Conservation (phyloP, 2,113 vertebrate genomes). For the Corynorhinus townsendii region DNA sequence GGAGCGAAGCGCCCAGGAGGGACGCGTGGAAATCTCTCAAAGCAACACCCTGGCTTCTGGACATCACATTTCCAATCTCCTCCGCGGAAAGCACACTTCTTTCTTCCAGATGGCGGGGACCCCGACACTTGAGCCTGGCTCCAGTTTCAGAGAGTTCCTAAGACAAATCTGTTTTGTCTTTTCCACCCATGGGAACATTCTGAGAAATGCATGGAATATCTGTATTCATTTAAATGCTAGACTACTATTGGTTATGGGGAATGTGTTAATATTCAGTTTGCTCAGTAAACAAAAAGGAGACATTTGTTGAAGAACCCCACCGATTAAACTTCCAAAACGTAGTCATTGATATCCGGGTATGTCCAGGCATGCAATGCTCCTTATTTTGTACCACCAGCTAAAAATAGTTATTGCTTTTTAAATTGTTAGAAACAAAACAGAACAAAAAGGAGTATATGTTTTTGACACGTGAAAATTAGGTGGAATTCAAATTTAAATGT, state of each 20-base stretch:
- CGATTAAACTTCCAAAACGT: background rate
- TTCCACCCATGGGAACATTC: background rate
- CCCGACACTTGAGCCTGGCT: rapidly evolving
- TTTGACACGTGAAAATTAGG: background rate
- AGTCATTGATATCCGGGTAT: too few relatives aligned
- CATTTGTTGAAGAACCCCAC: background rate
- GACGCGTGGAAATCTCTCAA: too few relatives aligned
- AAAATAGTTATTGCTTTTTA: background rate
- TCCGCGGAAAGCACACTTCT: background rate
- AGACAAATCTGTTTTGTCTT: rapidly evolving
- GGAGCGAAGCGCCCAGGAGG: background rate
- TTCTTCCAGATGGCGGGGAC: background rate
- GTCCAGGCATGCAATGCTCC: rapidly evolving
- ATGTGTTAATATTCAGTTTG: background rate
- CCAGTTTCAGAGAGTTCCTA: background rate
- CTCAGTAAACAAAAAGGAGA: background rate
- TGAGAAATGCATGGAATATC: background rate
- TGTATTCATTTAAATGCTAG: background rate
- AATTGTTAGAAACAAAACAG: background rate
- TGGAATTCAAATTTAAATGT: background rate
- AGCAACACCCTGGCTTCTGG: background rate
- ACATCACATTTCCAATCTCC: background rate
- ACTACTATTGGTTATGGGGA: background rate
- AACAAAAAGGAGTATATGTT: background rate
- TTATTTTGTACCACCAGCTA: background rate